phyloP scores from a whole-genome alignment of 2,113 vertebrate species.

The Heteronetta atricapilla region DNA sequence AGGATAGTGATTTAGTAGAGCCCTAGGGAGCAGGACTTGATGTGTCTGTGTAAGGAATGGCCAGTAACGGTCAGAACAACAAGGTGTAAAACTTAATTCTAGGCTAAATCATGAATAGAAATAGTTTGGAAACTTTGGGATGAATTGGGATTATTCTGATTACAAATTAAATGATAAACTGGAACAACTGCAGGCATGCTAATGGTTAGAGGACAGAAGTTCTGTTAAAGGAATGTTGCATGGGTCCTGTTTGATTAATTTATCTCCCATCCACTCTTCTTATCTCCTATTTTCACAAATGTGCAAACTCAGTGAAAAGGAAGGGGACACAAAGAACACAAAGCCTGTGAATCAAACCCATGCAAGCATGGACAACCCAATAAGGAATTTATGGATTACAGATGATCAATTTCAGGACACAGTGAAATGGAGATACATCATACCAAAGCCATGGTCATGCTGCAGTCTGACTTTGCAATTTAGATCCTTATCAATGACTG shows the following conservation, averaged over 20 bases:
- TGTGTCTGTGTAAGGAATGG: neutral
- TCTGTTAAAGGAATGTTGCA: neutral
- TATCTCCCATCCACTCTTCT: neutral
- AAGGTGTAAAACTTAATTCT: neutral
- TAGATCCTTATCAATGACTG: conserved; percentile 31
- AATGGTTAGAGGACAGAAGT: neutral
- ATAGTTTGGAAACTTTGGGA: neutral
- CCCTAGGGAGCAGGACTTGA: neutral
- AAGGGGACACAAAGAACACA: neutral
- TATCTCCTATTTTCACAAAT: conserved; percentile 1
- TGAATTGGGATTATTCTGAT: neutral
- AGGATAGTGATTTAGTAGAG: neutral
- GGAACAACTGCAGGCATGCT: neutral
- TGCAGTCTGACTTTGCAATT: neutral
- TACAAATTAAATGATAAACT: neutral
- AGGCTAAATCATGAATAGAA: neutral
- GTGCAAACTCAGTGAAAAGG: conserved; percentile 13
- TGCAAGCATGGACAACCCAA: neutral
- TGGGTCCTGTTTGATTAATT: neutral
- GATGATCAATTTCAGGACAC: conserved; percentile 42
- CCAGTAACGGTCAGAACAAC: neutral
- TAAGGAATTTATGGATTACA: conserved; percentile 50
- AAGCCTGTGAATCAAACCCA: conserved; percentile 6
- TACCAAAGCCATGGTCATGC: neutral
- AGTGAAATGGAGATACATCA: neutral